phyloP scores from a whole-genome alignment of 2,797 vertebrate species.

The Sebastolobus alascanus region DNA sequence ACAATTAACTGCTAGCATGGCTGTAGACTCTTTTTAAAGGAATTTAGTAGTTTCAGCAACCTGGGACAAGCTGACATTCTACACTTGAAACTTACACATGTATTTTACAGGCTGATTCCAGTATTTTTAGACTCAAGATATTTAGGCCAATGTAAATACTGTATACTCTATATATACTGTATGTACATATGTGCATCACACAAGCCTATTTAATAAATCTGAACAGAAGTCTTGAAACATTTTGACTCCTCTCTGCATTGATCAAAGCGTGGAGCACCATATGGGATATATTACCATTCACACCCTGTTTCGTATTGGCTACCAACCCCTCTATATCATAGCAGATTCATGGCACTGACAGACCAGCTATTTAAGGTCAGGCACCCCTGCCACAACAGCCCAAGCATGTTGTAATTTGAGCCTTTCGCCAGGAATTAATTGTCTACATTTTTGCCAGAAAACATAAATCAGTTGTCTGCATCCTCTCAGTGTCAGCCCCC shows the following conservation, averaged over 20 bases:
- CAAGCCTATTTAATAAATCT: conserved; percentile 37
- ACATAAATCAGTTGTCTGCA: conserved; percentile 76
- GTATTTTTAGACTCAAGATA: neutral
- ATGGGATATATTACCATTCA: conserved; percentile 70
- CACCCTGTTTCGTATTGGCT: conserved; percentile 63
- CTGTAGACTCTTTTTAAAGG: neutral
- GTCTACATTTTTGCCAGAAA: conserved; percentile 76
- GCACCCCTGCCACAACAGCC: conserved; percentile 70
- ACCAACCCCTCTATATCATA: conserved; percentile 62
- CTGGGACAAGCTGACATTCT: neutral
- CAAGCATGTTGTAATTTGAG: conserved; percentile 75
- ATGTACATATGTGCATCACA: neutral
- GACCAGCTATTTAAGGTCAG: conserved; percentile 74
- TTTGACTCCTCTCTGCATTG: conserved; percentile 43
- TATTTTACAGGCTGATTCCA: neutral
- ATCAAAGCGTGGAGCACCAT: conserved; percentile 68
- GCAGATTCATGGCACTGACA: conserved; percentile 74
- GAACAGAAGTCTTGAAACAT: conserved; percentile 49
- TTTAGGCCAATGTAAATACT: too few species aligned
- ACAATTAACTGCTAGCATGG: neutral
- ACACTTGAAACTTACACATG: neutral
- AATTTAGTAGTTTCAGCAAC: neutral
- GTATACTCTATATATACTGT: neutral
- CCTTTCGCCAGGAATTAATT: conserved; percentile 73
- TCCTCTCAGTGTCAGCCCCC: conserved; percentile 53